Conservation (phyloP, 1,140 invertebrate genomes). For the Ctenoplectra terminalis region DNA sequence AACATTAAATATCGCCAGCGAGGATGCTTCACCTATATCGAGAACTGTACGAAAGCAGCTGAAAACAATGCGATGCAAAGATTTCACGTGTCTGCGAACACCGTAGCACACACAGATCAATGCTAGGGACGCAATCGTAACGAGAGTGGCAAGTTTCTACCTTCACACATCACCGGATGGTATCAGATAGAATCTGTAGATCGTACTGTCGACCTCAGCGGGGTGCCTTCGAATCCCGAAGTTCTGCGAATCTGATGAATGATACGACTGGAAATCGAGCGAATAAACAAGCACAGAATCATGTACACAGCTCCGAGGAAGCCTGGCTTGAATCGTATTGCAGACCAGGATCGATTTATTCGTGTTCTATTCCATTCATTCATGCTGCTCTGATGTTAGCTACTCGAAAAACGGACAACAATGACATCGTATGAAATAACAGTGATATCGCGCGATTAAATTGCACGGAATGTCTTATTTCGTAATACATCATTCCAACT, state of each 20-base stretch:
- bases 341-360: constrained; percentile 10
- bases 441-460: not conserved
- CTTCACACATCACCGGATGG: constrained; percentile 21
- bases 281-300: constrained; percentile 38
- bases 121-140: constrained; percentile 1
- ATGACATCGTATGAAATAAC: not conserved
- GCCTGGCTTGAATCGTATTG: constrained; percentile 6
- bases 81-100: not conserved
- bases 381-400: not conserved
- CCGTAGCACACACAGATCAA: not conserved
- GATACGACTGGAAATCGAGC: constrained; percentile 35
- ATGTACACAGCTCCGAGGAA: constrained; percentile 16
- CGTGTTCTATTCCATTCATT: not conserved
- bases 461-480: not conserved
- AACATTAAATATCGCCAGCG: constrained; percentile 9
- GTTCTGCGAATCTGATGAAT: constrained; percentile 45
- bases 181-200: constrained; percentile 36
- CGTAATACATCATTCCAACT: too few relatives aligned
- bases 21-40: constrained; percentile 18
- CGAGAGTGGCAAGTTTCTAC: constrained; percentile 17
- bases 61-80: constrained; percentile 20
- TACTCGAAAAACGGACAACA: constrained; percentile 2
- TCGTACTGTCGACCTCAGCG: constrained; percentile 32
- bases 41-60: not conserved
- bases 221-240: constrained; percentile 31